Evolutionary conservation across 2,888 invertebrate genomes (phyloP).

Genomic region (Drosophila differens): DNA sequence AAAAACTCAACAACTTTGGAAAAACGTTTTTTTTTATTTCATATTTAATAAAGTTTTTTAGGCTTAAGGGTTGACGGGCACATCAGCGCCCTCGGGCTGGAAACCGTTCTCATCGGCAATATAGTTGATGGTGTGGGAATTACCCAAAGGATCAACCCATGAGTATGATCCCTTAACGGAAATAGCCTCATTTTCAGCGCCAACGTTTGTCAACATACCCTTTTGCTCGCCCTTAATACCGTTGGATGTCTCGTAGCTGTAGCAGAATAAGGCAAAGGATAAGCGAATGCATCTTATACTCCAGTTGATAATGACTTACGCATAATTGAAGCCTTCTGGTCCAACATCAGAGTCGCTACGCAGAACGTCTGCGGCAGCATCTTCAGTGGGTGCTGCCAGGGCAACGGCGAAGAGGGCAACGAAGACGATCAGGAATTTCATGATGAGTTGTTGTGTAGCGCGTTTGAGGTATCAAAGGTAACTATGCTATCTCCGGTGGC

Average conservation of each 20-base stretch:
- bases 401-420: slow-evolving; percentile 69
- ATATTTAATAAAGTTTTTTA: slow-evolving; percentile 10
- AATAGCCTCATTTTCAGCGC: slow-evolving; percentile 67
- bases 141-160: too few relatives aligned
- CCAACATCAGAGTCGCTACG: slow-evolving; percentile 60
- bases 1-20: slow-evolving; percentile 36
- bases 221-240: slow-evolving; percentile 54
- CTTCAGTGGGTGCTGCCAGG: slow-evolving; percentile 45
- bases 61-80: slow-evolving; percentile 28
- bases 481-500: slow-evolving; percentile 15
- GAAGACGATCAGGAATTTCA: slow-evolving; percentile 73
- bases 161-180: slow-evolving; percentile 69
- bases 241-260: slow-evolving; percentile 66
- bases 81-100: slow-evolving; percentile 84
- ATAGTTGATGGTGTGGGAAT: slow-evolving; percentile 53
- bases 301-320: slow-evolving; percentile 6
- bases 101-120: slow-evolving; percentile 86
- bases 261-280: slow-evolving; percentile 14
- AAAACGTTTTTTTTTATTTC: slow-evolving; percentile 45
- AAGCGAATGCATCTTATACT: background rate
- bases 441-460: slow-evolving; percentile 41
- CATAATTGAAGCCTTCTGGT: slow-evolving; percentile 84
- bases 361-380: slow-evolving; percentile 8
- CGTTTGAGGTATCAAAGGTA: slow-evolving; percentile 43
- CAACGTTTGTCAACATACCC: slow-evolving; percentile 63